Base-by-base conservation (phyloP, 2,797 vertebrate species). In the Cyprinella venusta region DNA sequence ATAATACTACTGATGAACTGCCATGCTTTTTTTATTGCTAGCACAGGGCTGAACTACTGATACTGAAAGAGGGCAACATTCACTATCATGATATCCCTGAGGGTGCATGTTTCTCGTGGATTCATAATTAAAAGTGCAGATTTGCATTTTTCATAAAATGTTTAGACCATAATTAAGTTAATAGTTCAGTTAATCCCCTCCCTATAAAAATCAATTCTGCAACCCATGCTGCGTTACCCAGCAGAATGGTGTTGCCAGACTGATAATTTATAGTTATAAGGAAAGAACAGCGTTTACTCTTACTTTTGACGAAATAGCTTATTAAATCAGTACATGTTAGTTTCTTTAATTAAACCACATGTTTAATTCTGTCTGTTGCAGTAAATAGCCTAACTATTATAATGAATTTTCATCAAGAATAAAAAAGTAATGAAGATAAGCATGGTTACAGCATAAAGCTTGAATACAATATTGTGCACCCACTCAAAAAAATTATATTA, bases 321-420 rank as follows among this genome's bases (percentile, higher is more conserved):
- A 45, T 70, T 16, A 80, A 86, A 80, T 75, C 77, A 67, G 74
- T 71, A 50, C 21, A 24, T 30, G 30, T 26, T 59, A 26, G 40
- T 80, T 52, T 76, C 38, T 75, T 88, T 86, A 84, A 84, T 88
- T 88, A 81, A 63, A 75, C 77, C 77, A 75, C 83, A 40, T 71
- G 56, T 67, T 83, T 82, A 38, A 64, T 82, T 85, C 38, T 24
- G 56, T 75, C 68, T 82, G 38, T 76, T 85, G 68, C 68, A 61
- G 48, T 81, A 68, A 80, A 79, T 52, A 26, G 30, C 16, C 72
- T 7, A 67, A 26, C 38, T 16, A 19, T 80, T 77, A 56, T 21
- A 76, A 48, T 72, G 40, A 56, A 80, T 33, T 79, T 38, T 54
- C 70, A 80, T 70, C 81, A 84, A 72, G 81, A 86, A 85, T 56